Conservation (phyloP, 2,113 vertebrate genomes). For the Tupaia tana region DNA sequence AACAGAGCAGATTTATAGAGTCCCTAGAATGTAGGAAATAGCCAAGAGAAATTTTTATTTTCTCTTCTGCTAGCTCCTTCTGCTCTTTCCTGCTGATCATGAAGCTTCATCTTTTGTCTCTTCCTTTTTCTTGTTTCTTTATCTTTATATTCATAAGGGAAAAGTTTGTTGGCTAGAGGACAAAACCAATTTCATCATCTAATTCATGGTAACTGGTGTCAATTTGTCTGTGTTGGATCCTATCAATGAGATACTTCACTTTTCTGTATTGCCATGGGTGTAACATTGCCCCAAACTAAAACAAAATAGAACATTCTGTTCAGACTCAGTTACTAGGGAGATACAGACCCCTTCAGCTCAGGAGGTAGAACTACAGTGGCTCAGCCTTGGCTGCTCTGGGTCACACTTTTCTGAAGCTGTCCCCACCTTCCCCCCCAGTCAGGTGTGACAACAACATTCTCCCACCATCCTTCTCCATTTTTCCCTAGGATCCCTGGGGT, state of each 20-base stretch:
- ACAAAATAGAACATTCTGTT: neutral
- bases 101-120: neutral
- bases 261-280: neutral
- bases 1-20: neutral
- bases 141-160: neutral
- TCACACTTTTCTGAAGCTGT: neutral
- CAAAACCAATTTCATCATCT: neutral
- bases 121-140: neutral
- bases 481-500: too few species aligned
- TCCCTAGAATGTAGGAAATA: neutral
- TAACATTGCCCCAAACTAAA: neutral
- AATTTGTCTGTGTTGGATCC: neutral
- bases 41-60: neutral
- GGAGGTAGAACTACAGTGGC: neutral
- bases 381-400: neutral
- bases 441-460: neutral
- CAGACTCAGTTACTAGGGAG: neutral
- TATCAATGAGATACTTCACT: neutral
- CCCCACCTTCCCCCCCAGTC: too few species aligned
- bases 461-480: neutral
- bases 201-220: neutral
- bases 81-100: neutral
- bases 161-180: neutral
- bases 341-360: neutral
- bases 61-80: neutral